These are phyloP conservation scores for Paraescarpia echinospica DNA, from an alignment of 1,140 invertebrate genomes.

Conservation along the genomic window DNA sequence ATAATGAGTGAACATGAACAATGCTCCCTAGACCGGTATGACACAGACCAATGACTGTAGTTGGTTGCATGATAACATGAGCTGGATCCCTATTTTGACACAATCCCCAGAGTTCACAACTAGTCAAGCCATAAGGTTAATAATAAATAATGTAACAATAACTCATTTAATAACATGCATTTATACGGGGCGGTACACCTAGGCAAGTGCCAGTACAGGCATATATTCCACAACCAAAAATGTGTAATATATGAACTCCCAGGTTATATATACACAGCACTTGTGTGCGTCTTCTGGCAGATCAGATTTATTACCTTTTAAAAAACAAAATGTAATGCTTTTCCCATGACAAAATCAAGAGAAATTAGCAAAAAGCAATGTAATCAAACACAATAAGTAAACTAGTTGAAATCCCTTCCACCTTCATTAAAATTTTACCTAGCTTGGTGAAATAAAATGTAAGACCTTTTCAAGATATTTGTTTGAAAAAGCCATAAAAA, in stretches of 20 bases:
- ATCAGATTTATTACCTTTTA: neutral
- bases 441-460: neutral
- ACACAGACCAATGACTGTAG: too few relatives aligned
- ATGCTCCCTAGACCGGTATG: neutral
- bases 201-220: neutral
- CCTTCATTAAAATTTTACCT: neutral
- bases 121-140: neutral
- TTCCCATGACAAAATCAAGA: neutral
- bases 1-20: too few relatives aligned
- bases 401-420: neutral
- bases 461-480: neutral
- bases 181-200: neutral
- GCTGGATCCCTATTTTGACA: neutral
- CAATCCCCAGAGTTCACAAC: neutral
- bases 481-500: neutral
- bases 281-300: too few relatives aligned
- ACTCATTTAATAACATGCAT: neutral
- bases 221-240: neutral
- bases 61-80: neutral
- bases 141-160: neutral
- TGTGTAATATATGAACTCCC: neutral
- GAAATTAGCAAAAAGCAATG: neutral
- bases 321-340: too few relatives aligned
- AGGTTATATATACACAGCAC: neutral
- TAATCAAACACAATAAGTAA: neutral